These are phyloP conservation scores for Drosophila gaucha DNA, from an alignment of 2,888 invertebrate genomes.

Conservation along the genomic window DNA sequence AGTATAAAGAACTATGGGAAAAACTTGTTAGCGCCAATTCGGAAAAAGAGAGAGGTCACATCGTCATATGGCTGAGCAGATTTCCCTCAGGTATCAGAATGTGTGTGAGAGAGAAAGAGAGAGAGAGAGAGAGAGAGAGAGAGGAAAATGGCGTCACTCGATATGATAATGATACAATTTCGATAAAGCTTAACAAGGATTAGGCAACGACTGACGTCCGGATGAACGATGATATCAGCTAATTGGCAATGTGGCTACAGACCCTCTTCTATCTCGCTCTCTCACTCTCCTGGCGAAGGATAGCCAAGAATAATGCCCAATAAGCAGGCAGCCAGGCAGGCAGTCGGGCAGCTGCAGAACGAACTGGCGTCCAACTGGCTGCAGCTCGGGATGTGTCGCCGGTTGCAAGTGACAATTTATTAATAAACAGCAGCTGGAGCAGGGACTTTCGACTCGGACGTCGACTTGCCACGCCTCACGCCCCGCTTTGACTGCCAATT, in stretches of 20 bases:
- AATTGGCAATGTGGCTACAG: slow-evolving; percentile 59
- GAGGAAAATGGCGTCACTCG: slow-evolving; percentile 63
- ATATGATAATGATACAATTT: slow-evolving; percentile 80
- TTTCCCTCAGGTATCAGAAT: slow-evolving; percentile 72
- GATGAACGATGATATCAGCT: slow-evolving; percentile 74
- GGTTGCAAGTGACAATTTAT: slow-evolving; percentile 79
- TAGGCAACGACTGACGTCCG: slow-evolving; percentile 38
- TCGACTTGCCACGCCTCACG: slow-evolving; percentile 3
- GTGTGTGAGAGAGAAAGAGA: slow-evolving; percentile 2
- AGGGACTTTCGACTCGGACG: slow-evolving; percentile 16
- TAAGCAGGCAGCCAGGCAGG: slow-evolving; percentile 34
- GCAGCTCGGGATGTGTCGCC: slow-evolving; percentile 25
- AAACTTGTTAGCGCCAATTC: slow-evolving; percentile 73
- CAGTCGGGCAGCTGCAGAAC: slow-evolving; percentile 13
- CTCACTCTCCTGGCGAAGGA: slow-evolving; percentile 4
- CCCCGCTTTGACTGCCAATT: slow-evolving; percentile 58
- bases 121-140: background rate
- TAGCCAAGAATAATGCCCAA: slow-evolving; percentile 48
- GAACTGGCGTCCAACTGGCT: slow-evolving; percentile 1
- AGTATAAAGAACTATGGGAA: slow-evolving; percentile 50
- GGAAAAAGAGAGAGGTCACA: slow-evolving; percentile 12
- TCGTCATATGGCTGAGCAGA: slow-evolving; percentile 45
- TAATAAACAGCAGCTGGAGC: slow-evolving; percentile 62
- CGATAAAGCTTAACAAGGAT: slow-evolving; percentile 74
- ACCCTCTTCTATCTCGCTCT: slow-evolving; percentile 2